phyloP scores from a whole-genome alignment of 2,113 vertebrate species.

The Leptobrachium leishanense region DNA sequence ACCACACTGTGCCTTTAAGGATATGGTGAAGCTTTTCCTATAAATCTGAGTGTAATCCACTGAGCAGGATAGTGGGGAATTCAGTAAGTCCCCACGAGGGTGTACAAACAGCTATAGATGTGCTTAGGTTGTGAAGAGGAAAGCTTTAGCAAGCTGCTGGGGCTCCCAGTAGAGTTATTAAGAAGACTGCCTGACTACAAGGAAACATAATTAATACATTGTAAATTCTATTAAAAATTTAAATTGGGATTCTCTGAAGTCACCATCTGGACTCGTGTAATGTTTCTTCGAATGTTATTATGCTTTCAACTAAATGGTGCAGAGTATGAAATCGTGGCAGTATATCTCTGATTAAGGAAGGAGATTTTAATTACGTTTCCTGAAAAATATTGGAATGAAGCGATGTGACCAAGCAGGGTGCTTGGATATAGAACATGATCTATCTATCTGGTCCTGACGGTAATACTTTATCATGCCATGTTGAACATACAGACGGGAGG shows the following conservation, averaged over 20 bases:
- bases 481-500: too few relatives aligned
- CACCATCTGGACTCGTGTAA: conserved; percentile 42
- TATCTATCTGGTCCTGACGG: too few relatives aligned
- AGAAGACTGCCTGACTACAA: conserved; percentile 47
- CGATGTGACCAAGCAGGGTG: too few relatives aligned
- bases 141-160: conserved; percentile 39
- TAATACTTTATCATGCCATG: too few relatives aligned
- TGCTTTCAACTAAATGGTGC: conserved; percentile 20
- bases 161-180: conserved; percentile 39
- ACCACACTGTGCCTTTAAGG: conserved; percentile 1
- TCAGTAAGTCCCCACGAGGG: conserved; percentile 19
- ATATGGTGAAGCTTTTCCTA: not conserved
- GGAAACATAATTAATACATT: conserved; percentile 47
- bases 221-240: conserved; percentile 48
- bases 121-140: conserved; percentile 46
- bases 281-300: conserved; percentile 38
- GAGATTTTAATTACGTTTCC: not conserved
- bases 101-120: conserved; percentile 34
- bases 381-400: too few relatives aligned
- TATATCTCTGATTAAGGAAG: conserved; percentile 26
- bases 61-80: conserved; percentile 18
- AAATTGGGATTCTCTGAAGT: conserved; percentile 40
- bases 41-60: not conserved
- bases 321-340: conserved; percentile 18
- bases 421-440: too few relatives aligned